Conservation (phyloP, 2,797 vertebrate genomes). For the Potorous gilbertii region DNA sequence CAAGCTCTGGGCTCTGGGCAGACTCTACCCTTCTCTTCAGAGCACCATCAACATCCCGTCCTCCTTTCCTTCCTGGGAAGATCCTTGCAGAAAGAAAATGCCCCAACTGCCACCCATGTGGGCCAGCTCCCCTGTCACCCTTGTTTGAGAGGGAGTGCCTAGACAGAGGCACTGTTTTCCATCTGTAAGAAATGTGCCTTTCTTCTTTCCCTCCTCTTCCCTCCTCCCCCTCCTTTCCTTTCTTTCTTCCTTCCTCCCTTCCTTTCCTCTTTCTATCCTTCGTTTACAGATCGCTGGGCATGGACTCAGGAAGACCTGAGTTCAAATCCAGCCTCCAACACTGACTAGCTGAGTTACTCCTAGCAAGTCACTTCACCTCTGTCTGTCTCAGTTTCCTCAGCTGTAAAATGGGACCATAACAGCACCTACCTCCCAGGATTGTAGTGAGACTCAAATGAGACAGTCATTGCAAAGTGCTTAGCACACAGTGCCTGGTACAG, state of each 20-base stretch:
- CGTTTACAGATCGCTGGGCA: too few relatives aligned
- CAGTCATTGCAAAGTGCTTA: too few relatives aligned
- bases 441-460: too few relatives aligned
- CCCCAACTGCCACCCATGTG: neutral
- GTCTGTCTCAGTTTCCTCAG: neutral
- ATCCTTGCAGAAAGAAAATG: neutral
- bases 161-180: neutral
- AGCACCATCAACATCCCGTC: neutral
- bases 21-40: neutral
- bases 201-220: neutral
- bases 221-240: accelerated
- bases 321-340: too few relatives aligned
- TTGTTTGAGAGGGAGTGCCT: neutral
- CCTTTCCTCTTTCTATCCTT: too few relatives aligned
- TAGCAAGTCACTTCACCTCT: too few relatives aligned
- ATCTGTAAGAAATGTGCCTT: neutral
- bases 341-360: too few relatives aligned
- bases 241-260: neutral
- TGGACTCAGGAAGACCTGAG: too few relatives aligned
- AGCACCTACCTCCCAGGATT: too few relatives aligned
- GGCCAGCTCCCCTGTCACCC: neutral
- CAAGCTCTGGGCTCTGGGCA: neutral
- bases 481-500: too few relatives aligned
- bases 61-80: neutral
- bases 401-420: neutral